Percentiles rank a stretch among this genome's conserved stretches.
phyloP scores from a whole-genome alignment of 2,888 invertebrate genomes.

The Lasioglossum figueresi region DNA sequence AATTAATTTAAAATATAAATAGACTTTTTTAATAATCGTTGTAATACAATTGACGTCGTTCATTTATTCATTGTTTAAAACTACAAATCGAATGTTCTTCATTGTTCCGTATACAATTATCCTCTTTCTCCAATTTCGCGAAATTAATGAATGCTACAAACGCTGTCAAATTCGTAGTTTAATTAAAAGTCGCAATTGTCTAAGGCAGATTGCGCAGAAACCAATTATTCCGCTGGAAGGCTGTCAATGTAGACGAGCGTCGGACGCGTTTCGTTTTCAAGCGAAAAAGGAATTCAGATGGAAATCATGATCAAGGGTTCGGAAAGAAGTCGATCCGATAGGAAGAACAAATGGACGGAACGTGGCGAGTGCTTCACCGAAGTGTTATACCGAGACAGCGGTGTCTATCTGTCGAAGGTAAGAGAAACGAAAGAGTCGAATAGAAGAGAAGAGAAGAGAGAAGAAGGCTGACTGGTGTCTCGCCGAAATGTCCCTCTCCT shows the following conservation, averaged over 20 bases:
- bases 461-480: not conserved
- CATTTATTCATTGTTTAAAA: too few relatives aligned
- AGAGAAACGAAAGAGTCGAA: not conserved
- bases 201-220: not conserved
- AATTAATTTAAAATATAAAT: too few relatives aligned
- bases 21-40: too few relatives aligned
- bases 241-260: not conserved
- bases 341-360: conserved; percentile 70
- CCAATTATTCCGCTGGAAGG: conserved; percentile 12
- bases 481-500: not conserved
- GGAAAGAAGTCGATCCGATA: conserved; percentile 57
- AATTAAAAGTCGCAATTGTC: not conserved
- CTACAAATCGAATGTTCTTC: too few relatives aligned
- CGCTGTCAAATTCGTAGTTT: not conserved
- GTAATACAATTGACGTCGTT: too few relatives aligned
- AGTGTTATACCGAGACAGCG: conserved; percentile 6
- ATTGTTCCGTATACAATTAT: too few relatives aligned
- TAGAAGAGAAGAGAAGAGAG: conserved; percentile 16
- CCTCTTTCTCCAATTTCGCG: not conserved
- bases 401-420: not conserved
- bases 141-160: not conserved
- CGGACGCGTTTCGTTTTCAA: not conserved
- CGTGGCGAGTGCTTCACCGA: conserved; percentile 54
- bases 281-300: conserved; percentile 70
- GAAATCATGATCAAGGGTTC: conserved; percentile 57